Evolutionary conservation across 1,140 invertebrate species (phyloP).

Genomic region (Drosophila kohkoa): DNA sequence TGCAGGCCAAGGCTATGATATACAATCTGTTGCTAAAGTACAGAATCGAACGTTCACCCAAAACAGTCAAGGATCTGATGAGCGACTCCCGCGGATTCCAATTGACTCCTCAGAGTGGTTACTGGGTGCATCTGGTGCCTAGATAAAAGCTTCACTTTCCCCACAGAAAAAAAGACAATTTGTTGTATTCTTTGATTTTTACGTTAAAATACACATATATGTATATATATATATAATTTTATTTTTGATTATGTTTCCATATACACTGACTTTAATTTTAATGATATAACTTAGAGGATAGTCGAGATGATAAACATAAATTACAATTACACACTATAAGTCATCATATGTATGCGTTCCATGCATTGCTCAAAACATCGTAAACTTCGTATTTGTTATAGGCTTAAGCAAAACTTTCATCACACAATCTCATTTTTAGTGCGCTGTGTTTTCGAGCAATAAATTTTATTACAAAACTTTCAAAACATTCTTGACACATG

Average conservation of each 20-base stretch:
- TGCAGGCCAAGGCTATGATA: conserved; percentile 85
- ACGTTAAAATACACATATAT: conserved; percentile 47
- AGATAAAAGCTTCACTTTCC: background rate
- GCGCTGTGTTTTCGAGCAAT: conserved; percentile 5
- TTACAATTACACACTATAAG: conserved; percentile 38
- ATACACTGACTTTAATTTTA: conserved; percentile 63
- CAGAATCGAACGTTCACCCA: conserved; percentile 84
- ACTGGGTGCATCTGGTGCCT: conserved; percentile 79
- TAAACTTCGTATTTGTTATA: conserved; percentile 5
- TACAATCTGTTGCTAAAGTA: conserved; percentile 86
- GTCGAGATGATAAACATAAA: conserved; percentile 24
- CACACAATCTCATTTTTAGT: conserved; percentile 2
- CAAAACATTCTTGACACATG: conserved; percentile 48
- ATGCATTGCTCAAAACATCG: conserved; percentile 13
- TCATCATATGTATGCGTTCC: conserved; percentile 42
- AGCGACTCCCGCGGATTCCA: conserved; percentile 72
- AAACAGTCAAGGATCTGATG: conserved; percentile 80
- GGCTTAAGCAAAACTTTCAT: conserved; percentile 26
- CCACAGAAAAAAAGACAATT: conserved; percentile 20
- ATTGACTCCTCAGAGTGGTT: conserved; percentile 72
- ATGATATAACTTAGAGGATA: conserved; percentile 41
- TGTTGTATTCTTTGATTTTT: conserved; percentile 33
- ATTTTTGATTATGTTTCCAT: conserved; percentile 80
- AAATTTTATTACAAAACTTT: conserved; percentile 54
- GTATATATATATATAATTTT: conserved; percentile 66